These are phyloP conservation scores for Propithecus perrieri DNA, from an alignment of 2,797 vertebrate species.

Conservation along the genomic window DNA sequence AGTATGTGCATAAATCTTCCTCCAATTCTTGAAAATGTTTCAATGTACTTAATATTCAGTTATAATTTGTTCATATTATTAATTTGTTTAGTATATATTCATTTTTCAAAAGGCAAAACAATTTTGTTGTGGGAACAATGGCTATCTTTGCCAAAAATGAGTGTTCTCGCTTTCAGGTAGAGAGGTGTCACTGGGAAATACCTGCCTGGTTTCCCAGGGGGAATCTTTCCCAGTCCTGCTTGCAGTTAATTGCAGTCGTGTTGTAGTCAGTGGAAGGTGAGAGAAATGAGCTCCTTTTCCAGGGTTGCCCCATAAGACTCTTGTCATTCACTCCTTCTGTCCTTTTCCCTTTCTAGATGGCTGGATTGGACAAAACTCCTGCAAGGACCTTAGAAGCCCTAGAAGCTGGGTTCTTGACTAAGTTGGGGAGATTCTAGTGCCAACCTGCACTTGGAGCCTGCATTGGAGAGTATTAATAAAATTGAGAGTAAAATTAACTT, in stretches of 20 bases:
- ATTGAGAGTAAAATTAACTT: not conserved
- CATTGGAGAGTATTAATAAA: not conserved
- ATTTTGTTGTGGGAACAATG: not conserved
- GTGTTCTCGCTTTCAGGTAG: not conserved
- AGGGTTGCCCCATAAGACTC: not conserved
- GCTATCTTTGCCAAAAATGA: not conserved
- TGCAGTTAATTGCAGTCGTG: not conserved
- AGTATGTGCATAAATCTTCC: not conserved
- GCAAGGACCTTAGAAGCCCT: not conserved
- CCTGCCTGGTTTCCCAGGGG: not conserved
- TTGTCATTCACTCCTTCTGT: not conserved
- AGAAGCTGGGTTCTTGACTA: not conserved
- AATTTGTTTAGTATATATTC: not conserved
- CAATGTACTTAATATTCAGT: not conserved
- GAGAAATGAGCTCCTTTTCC: not conserved
- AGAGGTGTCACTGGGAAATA: not conserved
- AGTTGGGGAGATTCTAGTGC: not conserved
- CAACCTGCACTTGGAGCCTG: not conserved
- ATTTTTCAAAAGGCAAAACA: not conserved
- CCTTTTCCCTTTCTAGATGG: not conserved
- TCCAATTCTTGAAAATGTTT: conserved; percentile 1
- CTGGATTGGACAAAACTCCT: not conserved
- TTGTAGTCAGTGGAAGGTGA: not conserved
- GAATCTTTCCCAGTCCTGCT: not conserved
- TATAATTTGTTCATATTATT: not conserved